A percentile compares a stretch with the other conserved stretches of the same genome.
Evolutionary conservation across 1,140 invertebrate genomes (phyloP).

Genomic region (Drosophila malerkotliana): DNA sequence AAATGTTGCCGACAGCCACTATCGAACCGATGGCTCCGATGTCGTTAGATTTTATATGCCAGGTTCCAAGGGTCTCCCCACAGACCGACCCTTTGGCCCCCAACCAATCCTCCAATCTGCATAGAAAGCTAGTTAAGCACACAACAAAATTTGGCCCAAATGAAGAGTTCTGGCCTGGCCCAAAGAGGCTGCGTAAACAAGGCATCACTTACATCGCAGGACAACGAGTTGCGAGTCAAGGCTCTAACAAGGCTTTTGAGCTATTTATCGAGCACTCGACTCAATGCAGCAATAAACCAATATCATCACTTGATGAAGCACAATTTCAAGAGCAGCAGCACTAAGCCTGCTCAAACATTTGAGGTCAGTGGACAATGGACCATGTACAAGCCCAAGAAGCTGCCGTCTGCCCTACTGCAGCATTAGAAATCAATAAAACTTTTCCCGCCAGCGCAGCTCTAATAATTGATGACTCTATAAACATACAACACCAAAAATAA

Average conservation of each 20-base stretch:
- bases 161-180: conserved; percentile 21
- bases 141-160: conserved; percentile 43
- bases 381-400: conserved; percentile 1
- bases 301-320: conserved; percentile 32
- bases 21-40: conserved; percentile 64
- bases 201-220: conserved; percentile 49
- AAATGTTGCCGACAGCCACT: conserved; percentile 67
- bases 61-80: conserved; percentile 24
- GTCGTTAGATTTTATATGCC: conserved; percentile 71
- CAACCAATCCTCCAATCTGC: conserved; percentile 43
- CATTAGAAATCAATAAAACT: conserved; percentile 57
- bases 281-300: conserved; percentile 45
- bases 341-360: conserved; percentile 51
- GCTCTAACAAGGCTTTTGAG: conserved; percentile 41
- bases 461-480: conserved; percentile 78
- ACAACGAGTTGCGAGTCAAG: conserved; percentile 32
- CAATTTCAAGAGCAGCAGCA: conserved; percentile 22
- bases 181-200: conserved; percentile 54
- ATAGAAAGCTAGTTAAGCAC: conserved; percentile 55
- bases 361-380: conserved; percentile 12
- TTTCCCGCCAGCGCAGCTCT: conserved; percentile 20
- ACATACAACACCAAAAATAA: conserved; percentile 48
- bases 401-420: neutral
- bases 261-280: conserved; percentile 75
- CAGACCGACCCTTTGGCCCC: conserved; percentile 13